These are phyloP conservation scores for Xenopus borealis DNA, from an alignment of 2,113 vertebrate genomes.

Conservation along the genomic window DNA sequence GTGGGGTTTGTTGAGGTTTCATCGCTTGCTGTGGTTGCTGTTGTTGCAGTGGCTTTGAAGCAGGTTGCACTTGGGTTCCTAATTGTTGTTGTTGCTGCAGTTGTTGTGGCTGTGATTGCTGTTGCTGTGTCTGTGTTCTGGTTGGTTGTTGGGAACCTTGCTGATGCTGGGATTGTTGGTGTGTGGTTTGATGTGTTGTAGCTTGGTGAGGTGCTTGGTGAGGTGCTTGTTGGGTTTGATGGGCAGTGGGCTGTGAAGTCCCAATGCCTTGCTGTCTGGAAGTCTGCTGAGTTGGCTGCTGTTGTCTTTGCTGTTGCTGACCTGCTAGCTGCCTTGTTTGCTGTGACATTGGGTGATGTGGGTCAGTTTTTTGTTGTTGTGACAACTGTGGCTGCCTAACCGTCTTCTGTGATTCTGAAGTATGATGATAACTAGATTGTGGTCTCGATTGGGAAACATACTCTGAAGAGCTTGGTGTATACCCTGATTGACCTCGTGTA, in stretches of 20 bases:
- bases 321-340: conserved; percentile 56
- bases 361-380: conserved; percentile 65
- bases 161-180: conserved; percentile 54
- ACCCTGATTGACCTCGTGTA: conserved; percentile 66
- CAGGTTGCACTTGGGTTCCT: conserved; percentile 59
- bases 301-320: conserved; percentile 46
- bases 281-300: conserved; percentile 56
- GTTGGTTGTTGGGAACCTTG: conserved; percentile 42
- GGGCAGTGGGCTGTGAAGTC: conserved; percentile 44
- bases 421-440: conserved; percentile 68
- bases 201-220: background rate
- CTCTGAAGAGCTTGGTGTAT: conserved; percentile 71
- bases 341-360: conserved; percentile 62
- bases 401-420: conserved; percentile 73
- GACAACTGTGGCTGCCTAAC: conserved; percentile 72
- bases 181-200: conserved; percentile 44
- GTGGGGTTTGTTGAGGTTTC: conserved; percentile 56
- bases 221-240: conserved; percentile 47
- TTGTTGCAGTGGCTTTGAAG: conserved; percentile 30
- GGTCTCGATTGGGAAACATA: conserved; percentile 71
- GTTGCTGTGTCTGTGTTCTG: conserved; percentile 47
- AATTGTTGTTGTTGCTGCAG: conserved; percentile 61
- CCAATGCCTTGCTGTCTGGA: conserved; percentile 53
- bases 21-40: conserved; percentile 47
- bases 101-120: conserved; percentile 51